These are phyloP conservation scores for Reticulitermes speratus DNA, from an alignment of 1,140 invertebrate genomes.

Conservation along the genomic window DNA sequence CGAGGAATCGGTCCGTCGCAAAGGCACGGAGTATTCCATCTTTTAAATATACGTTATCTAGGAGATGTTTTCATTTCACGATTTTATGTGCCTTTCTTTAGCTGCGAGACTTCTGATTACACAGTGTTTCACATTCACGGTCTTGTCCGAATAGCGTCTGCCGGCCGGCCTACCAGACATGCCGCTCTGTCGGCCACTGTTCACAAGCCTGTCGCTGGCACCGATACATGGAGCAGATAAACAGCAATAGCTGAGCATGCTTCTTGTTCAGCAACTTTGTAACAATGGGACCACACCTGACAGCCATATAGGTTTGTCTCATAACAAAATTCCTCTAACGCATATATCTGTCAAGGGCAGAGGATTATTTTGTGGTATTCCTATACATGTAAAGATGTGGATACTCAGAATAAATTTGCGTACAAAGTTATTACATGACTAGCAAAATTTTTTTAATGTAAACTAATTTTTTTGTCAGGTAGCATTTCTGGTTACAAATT, in stretches of 20 bases:
- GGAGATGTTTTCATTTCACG: too few relatives aligned
- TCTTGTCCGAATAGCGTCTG: neutral
- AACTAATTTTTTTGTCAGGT: too few relatives aligned
- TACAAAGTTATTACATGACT: too few relatives aligned
- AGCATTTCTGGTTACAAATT: too few relatives aligned
- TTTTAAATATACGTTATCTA: too few relatives aligned
- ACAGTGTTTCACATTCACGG: neutral
- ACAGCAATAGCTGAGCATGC: neutral
- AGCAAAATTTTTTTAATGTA: too few relatives aligned
- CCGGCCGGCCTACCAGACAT: neutral
- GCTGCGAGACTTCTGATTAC: too few relatives aligned
- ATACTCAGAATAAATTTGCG: too few relatives aligned
- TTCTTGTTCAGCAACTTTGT: neutral
- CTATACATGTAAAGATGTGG: too few relatives aligned
- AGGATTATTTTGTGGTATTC: neutral
- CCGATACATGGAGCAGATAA: neutral
- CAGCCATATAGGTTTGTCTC: neutral
- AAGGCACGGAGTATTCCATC: too few relatives aligned
- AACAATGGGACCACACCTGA: neutral
- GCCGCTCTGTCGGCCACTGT: neutral
- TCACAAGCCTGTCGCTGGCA: neutral
- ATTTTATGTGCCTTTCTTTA: too few relatives aligned
- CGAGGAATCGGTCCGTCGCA: too few relatives aligned
- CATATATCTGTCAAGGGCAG: neutral
- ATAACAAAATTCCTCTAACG: neutral